Evolutionary conservation across 2,888 invertebrate species (phyloP).

Genomic region (Stomorhina lunata): DNA sequence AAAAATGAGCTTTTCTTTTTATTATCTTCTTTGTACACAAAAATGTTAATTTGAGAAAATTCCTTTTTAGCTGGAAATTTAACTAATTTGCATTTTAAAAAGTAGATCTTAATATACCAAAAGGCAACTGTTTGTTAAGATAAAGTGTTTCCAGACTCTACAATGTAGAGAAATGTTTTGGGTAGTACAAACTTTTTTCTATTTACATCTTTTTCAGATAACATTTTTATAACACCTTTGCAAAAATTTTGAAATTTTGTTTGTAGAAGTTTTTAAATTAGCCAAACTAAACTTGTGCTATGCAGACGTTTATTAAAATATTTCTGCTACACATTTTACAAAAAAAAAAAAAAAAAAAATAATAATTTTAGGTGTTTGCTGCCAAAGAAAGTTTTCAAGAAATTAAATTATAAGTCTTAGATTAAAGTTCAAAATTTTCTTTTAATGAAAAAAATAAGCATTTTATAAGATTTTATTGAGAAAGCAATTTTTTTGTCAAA

Average conservation of each 20-base stretch:
- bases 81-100: not conserved
- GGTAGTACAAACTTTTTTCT: no score
- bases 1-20: not conserved
- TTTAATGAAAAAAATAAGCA: not conserved
- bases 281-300: not conserved
- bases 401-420: not conserved
- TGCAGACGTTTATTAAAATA: not conserved
- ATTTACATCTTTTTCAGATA: not conserved
- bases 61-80: not conserved
- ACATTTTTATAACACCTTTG: not conserved
- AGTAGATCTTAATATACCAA: not conserved
- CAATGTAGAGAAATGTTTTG: no score
- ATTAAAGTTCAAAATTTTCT: not conserved
- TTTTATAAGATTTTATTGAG: no score
- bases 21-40: not conserved
- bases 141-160: no score
- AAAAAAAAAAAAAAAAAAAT: no score
- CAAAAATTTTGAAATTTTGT: not conserved
- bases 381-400: not conserved
- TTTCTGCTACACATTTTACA: no score
- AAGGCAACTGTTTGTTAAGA: not conserved
- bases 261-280: not conserved
- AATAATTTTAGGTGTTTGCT: not conserved
- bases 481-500: no score
- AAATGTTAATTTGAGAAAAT: not conserved